A percentile compares a stretch with the other conserved stretches of the same genome.
These are phyloP conservation scores for Epinephelus lanceolatus DNA, from an alignment of 2,113 vertebrate genomes.

Conservation along the genomic window DNA sequence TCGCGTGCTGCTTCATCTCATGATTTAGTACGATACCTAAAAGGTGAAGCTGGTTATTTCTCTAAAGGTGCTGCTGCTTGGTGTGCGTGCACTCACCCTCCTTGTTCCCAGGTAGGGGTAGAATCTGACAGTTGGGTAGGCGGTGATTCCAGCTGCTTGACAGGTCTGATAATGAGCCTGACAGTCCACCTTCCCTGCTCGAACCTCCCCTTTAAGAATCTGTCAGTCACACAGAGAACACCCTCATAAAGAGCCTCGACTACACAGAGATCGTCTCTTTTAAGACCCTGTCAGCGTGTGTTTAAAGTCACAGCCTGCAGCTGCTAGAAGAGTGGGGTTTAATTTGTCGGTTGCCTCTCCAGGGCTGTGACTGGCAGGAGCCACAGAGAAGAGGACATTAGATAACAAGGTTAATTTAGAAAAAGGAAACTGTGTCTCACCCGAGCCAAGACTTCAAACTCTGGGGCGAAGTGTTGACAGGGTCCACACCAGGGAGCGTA, in stretches of 20 bases:
- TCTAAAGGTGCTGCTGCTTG: too few relatives aligned
- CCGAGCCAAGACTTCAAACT: constrained; percentile 95
- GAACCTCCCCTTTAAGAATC: constrained; percentile 92
- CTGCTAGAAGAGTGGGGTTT: not conserved
- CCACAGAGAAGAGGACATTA: not conserved
- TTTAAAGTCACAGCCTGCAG: too few relatives aligned
- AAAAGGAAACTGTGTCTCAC: constrained; percentile 76
- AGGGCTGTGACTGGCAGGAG: not conserved
- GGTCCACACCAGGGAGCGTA: constrained; percentile 98
- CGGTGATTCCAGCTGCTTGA: constrained; percentile 90
- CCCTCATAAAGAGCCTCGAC: not conserved
- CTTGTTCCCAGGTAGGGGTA: constrained; percentile 85
- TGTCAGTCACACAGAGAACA: constrained; percentile 71
- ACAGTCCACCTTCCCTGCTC: constrained; percentile 96
- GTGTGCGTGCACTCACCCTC: constrained; percentile 82
- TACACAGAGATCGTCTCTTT: not conserved
- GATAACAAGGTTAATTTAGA: not conserved
- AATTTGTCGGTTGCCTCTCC: not conserved
- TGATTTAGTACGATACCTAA: too few relatives aligned
- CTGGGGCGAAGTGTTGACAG: constrained; percentile 95
- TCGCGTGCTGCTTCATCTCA: too few relatives aligned
- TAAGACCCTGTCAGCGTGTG: not conserved
- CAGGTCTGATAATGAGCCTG: constrained; percentile 90
- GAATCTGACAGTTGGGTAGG: constrained; percentile 94
- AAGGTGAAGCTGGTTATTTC: not conserved